Percentiles rank a stretch among this genome's conserved stretches.
Conservation (phyloP, 2,888 invertebrate species). For the Poecilobothrus nobilitatus region DNA sequence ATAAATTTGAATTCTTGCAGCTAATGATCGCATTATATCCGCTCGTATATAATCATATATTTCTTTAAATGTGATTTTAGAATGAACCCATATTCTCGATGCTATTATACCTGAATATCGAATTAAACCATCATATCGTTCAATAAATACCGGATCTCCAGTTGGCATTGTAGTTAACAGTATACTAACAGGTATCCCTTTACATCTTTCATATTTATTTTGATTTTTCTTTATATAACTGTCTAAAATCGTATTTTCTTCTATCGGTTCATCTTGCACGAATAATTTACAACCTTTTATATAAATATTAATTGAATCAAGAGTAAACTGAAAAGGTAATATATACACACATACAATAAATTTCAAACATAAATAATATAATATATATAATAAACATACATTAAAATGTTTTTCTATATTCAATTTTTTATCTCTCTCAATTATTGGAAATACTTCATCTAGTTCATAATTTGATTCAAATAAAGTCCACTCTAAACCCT, state of each 20-base stretch:
- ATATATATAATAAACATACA: constrained; percentile 19
- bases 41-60: constrained; percentile 66
- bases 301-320: constrained; percentile 47
- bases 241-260: constrained; percentile 56
- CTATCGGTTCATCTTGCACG: constrained; percentile 63
- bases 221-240: constrained; percentile 51
- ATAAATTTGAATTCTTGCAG: constrained; percentile 80
- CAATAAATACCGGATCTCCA: constrained; percentile 12
- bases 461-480: constrained; percentile 68
- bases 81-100: constrained; percentile 65
- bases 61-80: constrained; percentile 64
- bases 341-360: too few relatives aligned
- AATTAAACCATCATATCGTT: constrained; percentile 25
- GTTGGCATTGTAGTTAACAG: constrained; percentile 1
- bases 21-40: constrained; percentile 76
- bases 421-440: constrained; percentile 44
- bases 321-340: constrained; percentile 34
- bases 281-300: constrained; percentile 57
- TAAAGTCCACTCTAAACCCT: constrained; percentile 64
- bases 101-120: constrained; percentile 37
- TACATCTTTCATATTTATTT: constrained; percentile 34
- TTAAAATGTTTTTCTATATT: constrained; percentile 40
- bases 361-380: background rate
- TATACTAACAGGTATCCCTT: constrained; percentile 31
- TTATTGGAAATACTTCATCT: constrained; percentile 64